Evolutionary conservation across 1,140 invertebrate genomes (phyloP).

Genomic region (Papilio helenus): DNA sequence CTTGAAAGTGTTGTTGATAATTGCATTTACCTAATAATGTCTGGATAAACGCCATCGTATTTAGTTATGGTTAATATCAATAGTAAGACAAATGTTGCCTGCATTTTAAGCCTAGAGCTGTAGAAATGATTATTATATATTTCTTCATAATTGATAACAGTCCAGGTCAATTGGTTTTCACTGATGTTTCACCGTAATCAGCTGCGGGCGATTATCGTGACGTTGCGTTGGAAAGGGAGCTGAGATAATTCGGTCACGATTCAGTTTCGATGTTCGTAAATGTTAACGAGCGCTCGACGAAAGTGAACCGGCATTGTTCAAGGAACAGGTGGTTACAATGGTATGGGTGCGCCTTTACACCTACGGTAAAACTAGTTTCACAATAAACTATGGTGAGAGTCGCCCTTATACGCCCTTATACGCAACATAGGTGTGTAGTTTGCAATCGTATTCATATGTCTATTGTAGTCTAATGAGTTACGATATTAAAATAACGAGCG

Average conservation of each 20-base stretch:
- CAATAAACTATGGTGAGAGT: neutral
- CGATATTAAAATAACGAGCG: neutral
- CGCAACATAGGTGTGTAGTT: neutral
- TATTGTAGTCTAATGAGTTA: neutral
- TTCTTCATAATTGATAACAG: neutral
- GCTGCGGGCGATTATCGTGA: constrained; percentile 45
- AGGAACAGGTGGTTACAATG: constrained; percentile 56
- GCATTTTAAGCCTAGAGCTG: neutral
- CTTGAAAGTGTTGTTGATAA: neutral
- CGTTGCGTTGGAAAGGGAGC: constrained; percentile 53
- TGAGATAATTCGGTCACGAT: constrained; percentile 64
- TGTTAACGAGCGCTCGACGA: constrained; percentile 66
- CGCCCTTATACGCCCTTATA: neutral
- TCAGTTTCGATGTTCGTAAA: constrained; percentile 65
- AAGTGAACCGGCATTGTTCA: constrained; percentile 65
- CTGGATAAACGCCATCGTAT: too few relatives aligned
- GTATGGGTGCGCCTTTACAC: constrained; percentile 47
- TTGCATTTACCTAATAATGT: neutral
- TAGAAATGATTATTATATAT: neutral
- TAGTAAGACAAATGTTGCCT: neutral
- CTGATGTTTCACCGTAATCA: neutral
- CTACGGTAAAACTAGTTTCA: constrained; percentile 34
- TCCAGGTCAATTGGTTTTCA: constrained; percentile 7
- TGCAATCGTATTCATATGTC: neutral
- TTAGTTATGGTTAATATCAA: too few relatives aligned